A percentile compares a stretch with the other conserved stretches of the same genome.
phyloP scores from a whole-genome alignment of 2,888 invertebrate species.

The Amorpha juglandis region DNA sequence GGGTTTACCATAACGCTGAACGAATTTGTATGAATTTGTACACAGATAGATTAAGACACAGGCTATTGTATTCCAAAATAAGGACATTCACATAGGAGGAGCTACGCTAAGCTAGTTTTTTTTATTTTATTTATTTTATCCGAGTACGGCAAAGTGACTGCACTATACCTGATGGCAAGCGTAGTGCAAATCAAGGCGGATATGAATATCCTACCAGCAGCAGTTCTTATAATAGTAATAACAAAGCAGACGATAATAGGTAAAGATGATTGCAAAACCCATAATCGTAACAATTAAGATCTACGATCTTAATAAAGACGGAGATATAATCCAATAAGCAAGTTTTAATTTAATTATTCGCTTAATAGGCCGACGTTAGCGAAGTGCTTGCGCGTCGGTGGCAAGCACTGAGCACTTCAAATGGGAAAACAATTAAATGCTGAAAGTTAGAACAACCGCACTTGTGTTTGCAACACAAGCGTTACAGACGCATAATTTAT shows the following conservation, averaged over 20 bases:
- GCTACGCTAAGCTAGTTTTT: too few relatives aligned
- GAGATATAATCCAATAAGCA: slow-evolving; percentile 41
- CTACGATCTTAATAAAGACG: slow-evolving; percentile 24
- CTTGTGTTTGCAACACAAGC: slow-evolving; percentile 24
- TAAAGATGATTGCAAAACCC: neutral
- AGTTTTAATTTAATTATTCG: slow-evolving; percentile 61
- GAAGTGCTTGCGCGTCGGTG: slow-evolving; percentile 39
- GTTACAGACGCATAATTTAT: neutral
- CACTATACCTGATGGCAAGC: too few relatives aligned
- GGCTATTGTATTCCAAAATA: too few relatives aligned
- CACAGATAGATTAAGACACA: too few relatives aligned
- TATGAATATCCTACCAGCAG: too few relatives aligned
- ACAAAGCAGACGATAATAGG: neutral
- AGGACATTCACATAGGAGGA: too few relatives aligned
- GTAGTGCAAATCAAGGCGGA: too few relatives aligned
- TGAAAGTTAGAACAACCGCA: slow-evolving; percentile 33
- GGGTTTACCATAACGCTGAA: too few relatives aligned
- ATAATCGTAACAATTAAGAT: slow-evolving; percentile 24
- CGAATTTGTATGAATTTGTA: too few relatives aligned
- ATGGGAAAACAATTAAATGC: slow-evolving; percentile 61
- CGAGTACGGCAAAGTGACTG: too few relatives aligned
- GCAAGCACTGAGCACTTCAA: slow-evolving; percentile 44
- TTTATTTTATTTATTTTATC: too few relatives aligned
- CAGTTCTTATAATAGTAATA: neutral
- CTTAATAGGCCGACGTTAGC: slow-evolving; percentile 51